Percentiles rank a stretch among this genome's conserved stretches.
Evolutionary conservation across 1,140 invertebrate genomes (phyloP).

Genomic region (Lethocerus indicus): DNA sequence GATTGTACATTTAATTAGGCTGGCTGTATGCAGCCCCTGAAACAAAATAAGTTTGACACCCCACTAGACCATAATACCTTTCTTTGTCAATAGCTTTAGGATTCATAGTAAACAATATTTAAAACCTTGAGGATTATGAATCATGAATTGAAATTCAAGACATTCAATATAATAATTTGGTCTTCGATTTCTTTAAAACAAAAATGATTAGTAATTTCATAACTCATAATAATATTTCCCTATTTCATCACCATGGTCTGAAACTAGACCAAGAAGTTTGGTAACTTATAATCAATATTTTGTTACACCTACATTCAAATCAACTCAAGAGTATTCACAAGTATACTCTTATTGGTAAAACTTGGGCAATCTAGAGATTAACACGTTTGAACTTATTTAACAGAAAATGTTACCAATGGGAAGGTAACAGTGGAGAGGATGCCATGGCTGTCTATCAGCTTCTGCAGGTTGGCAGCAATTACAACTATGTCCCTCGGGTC

Average conservation of each 20-base stretch:
- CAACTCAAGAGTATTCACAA: not conserved
- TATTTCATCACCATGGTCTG: not conserved
- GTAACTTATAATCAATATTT: not conserved
- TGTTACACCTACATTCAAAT: not conserved
- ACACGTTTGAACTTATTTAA: too few species aligned
- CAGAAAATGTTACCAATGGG: constrained; percentile 80
- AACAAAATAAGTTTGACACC: too few species aligned
- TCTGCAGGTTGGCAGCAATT: constrained; percentile 82
- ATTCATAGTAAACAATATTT: too few species aligned
- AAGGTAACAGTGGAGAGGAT: constrained; percentile 65
- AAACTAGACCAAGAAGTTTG: not conserved
- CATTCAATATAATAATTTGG: too few species aligned
- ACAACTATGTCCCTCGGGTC: constrained; percentile 78
- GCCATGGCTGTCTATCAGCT: constrained; percentile 56
- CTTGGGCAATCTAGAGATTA: constrained; percentile 9
- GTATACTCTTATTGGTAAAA: not conserved
- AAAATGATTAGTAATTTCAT: too few species aligned
- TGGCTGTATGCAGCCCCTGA: too few species aligned
- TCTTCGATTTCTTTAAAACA: too few species aligned
- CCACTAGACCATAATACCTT: not conserved
- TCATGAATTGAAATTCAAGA: too few species aligned
- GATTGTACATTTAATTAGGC: too few species aligned
- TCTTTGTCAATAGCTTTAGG: too few species aligned
- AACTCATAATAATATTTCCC: not conserved
- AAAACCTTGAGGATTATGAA: too few species aligned